Evolutionary conservation across 2,113 vertebrate genomes (phyloP).

Genomic region (Lichenostomus cassidix): DNA sequence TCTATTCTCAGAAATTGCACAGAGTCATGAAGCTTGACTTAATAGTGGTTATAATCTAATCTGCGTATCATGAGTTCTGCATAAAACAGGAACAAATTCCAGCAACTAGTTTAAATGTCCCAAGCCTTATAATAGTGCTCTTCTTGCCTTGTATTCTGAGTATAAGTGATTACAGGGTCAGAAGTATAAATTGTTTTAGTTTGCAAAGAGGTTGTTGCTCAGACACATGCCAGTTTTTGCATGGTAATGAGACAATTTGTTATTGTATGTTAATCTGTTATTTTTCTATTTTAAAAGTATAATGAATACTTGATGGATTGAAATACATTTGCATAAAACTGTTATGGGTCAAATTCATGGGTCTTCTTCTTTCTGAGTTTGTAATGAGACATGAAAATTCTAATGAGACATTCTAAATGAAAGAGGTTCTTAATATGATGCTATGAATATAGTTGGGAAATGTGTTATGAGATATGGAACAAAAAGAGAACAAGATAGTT

Average conservation of each 20-base stretch:
- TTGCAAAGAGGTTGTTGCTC: not conserved
- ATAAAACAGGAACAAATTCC: not conserved
- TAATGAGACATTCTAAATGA: not conserved
- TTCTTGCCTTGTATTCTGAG: not conserved
- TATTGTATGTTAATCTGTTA: not conserved
- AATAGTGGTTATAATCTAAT: not conserved
- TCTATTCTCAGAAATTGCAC: not conserved
- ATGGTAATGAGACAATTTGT: not conserved
- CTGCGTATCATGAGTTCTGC: not conserved
- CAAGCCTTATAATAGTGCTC: not conserved
- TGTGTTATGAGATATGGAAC: not conserved
- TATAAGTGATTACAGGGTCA: not conserved
- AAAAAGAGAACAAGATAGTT: not conserved
- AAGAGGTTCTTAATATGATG: not conserved
- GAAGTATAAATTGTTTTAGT: not conserved
- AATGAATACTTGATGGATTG: not conserved
- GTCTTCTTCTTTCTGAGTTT: constrained; percentile 3
- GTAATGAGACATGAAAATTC: constrained; percentile 20
- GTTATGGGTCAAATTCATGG: not conserved
- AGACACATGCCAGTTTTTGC: not conserved
- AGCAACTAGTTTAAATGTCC: not conserved
- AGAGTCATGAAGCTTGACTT: not conserved
- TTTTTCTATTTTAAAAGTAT: constrained; percentile 24
- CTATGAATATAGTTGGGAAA: not conserved
- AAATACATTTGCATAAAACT: constrained; percentile 24